phyloP scores from a whole-genome alignment of 2,888 invertebrate species.

The Xylocampa areola region DNA sequence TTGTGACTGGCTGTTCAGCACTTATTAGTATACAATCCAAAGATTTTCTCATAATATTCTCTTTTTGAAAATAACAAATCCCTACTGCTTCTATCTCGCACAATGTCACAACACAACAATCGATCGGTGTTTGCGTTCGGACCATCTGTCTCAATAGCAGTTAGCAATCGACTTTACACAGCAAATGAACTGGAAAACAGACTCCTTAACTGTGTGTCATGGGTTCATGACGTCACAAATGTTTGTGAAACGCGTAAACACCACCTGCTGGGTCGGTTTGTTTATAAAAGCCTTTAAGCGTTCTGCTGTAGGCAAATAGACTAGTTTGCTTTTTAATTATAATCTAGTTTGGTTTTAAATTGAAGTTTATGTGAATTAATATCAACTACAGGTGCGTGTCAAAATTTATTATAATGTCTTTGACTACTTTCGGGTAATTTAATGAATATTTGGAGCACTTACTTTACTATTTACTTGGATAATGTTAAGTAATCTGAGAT shows the following conservation, averaged over 20 bases:
- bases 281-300: slow-evolving; percentile 18
- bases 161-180: slow-evolving; percentile 51
- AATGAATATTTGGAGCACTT: slow-evolving; percentile 21
- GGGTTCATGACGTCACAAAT: slow-evolving; percentile 48
- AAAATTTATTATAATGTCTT: too few species aligned
- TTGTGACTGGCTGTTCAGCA: too few species aligned
- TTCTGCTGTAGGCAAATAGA: slow-evolving; percentile 2
- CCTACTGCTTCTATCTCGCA: slow-evolving; percentile 18
- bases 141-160: slow-evolving; percentile 65
- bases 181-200: slow-evolving; percentile 60
- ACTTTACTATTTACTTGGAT: too few species aligned
- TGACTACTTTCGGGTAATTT: too few species aligned
- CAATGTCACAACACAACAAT: slow-evolving; percentile 40
- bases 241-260: slow-evolving; percentile 37
- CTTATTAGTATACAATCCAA: background rate
- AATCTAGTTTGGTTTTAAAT: slow-evolving; percentile 15
- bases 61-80: slow-evolving; percentile 1
- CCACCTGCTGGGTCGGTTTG: slow-evolving; percentile 25
- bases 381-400: too few species aligned
- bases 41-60: background rate
- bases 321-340: slow-evolving; percentile 17
- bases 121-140: slow-evolving; percentile 53
- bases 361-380: too few species aligned
- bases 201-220: slow-evolving; percentile 48
- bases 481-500: too few species aligned